Evolutionary conservation across 2,888 invertebrate genomes (phyloP).

Genomic region (Biston stratarius): DNA sequence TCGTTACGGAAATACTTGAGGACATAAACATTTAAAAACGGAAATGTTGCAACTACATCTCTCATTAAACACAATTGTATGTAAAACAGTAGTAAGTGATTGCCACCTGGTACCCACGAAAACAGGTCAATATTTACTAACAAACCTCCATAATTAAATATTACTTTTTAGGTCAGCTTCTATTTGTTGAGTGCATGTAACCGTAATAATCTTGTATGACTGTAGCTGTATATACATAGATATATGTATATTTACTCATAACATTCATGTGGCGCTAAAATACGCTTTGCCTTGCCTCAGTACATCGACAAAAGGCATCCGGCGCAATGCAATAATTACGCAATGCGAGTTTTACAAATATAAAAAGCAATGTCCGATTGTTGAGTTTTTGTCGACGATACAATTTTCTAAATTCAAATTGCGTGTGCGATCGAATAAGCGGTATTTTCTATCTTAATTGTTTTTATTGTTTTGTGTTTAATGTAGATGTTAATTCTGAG

Average conservation of each 20-base stretch:
- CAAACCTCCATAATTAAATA: slow-evolving; percentile 4
- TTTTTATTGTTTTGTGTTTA: no score
- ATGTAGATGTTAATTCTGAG: no score
- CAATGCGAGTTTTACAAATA: neutral
- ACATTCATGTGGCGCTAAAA: slow-evolving; percentile 1
- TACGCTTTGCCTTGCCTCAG: neutral
- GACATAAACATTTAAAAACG: neutral
- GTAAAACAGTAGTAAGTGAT: neutral
- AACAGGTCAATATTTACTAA: neutral
- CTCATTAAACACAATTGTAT: slow-evolving; percentile 6
- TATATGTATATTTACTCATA: neutral
- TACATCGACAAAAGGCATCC: neutral
- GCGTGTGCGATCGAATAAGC: no score
- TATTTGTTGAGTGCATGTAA: slow-evolving; percentile 11
- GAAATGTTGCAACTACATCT: neutral
- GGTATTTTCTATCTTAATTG: no score
- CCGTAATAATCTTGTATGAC: slow-evolving; percentile 15
- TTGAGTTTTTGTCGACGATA: no score
- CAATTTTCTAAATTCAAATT: no score
- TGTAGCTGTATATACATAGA: neutral
- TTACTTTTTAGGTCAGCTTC: slow-evolving; percentile 3
- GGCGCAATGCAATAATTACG: neutral
- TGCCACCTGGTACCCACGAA: slow-evolving; percentile 6
- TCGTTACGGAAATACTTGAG: no score
- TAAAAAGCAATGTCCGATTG: neutral